Conservation (phyloP, 2,888 invertebrate genomes). For the Gnatocerus cornutus region DNA sequence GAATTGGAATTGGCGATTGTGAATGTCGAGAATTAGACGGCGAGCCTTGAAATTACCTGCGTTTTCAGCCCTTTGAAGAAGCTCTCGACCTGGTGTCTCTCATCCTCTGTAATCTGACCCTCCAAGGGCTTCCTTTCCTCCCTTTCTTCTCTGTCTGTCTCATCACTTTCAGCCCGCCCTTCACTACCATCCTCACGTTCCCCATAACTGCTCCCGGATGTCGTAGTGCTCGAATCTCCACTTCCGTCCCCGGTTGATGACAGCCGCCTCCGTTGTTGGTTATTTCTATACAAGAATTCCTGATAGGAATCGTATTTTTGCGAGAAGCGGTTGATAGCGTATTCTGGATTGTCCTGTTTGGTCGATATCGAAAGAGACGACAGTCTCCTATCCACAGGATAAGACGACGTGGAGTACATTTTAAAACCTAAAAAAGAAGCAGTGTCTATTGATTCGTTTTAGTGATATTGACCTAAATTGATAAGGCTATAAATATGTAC, state of each 20-base stretch:
- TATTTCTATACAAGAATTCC: slow-evolving; percentile 62
- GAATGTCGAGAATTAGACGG: slow-evolving; percentile 6
- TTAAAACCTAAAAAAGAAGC: slow-evolving; percentile 5
- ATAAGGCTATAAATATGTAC: slow-evolving; percentile 13
- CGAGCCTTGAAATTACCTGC: slow-evolving; percentile 71
- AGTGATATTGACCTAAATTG: slow-evolving; percentile 15
- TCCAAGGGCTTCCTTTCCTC: slow-evolving; percentile 68
- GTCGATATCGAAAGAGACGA: slow-evolving; percentile 64
- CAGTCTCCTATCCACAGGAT: slow-evolving; percentile 62
- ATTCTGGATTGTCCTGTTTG: slow-evolving; percentile 60
- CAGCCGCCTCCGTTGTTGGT: slow-evolving; percentile 60
- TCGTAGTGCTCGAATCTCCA: slow-evolving; percentile 71
- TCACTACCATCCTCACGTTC: slow-evolving; percentile 75
- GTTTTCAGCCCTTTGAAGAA: slow-evolving; percentile 86
- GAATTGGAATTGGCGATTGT: neutral
- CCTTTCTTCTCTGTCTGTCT: slow-evolving; percentile 67
- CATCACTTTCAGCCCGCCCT: slow-evolving; percentile 72
- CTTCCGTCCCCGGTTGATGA: slow-evolving; percentile 77
- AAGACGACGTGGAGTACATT: slow-evolving; percentile 35
- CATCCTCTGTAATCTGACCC: slow-evolving; percentile 76
- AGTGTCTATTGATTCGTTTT: slow-evolving; percentile 16
- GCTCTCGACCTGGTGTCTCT: slow-evolving; percentile 81
- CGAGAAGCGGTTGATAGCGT: slow-evolving; percentile 62
- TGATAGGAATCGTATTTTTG: slow-evolving; percentile 68
- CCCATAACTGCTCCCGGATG: slow-evolving; percentile 71